Evolutionary conservation across 30 jellyfish, hydroid and myxozoan species (phyloP), one percentile per base, ranked within the genome.

Genomic region (Aurelia sp.): DNA sequence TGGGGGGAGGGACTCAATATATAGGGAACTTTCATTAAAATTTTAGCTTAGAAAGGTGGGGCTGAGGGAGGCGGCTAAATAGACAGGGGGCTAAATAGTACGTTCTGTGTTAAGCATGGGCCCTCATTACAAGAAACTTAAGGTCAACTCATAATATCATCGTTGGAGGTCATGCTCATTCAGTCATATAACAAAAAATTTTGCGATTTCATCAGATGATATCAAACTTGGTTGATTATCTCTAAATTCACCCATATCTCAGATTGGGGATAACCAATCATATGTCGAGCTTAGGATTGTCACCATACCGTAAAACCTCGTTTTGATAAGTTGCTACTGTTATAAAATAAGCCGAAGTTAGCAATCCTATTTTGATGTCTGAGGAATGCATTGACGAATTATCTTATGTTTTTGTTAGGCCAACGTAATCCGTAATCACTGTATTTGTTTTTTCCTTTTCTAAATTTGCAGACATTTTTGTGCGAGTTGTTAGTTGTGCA

Each of bases 221-320:
- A 59, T 59, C 13, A n/a, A 21, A 59, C 3, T 59, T 18, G 33
- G 33, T 21, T 18, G 13, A 30, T 59, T 59, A 59, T 59, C 69
- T 59, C 13, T 59, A 13, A 59, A 44, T 44, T 44, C 55, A 44
- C 7, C 55, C 16, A 44, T 44, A 44, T 44, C 15, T 44, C 15
- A 44, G 13, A 44, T 11, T 11, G 44, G 11, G 11, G 55, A 10
- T 27, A 79, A 81, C 73, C 80, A 63, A 63, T 63, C 64, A 38
- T 33, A 62, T 63, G 66, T 35, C 52, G 5, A 30, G 81, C 80
- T 63, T 18, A 41, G 22, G 70, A 63, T 79, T 63, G 62, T 63
- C 33, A 74, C 89, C 89, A 64, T 79, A 35, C 89, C 73, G 81
- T 4, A 62, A 79, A 79, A 64, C 89, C 89, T 79, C 89, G 59